Evolutionary conservation across 2,113 vertebrate species (phyloP), one percentile per base, ranked within the genome.

Genomic region (Acanthochromis polyacanthus): DNA sequence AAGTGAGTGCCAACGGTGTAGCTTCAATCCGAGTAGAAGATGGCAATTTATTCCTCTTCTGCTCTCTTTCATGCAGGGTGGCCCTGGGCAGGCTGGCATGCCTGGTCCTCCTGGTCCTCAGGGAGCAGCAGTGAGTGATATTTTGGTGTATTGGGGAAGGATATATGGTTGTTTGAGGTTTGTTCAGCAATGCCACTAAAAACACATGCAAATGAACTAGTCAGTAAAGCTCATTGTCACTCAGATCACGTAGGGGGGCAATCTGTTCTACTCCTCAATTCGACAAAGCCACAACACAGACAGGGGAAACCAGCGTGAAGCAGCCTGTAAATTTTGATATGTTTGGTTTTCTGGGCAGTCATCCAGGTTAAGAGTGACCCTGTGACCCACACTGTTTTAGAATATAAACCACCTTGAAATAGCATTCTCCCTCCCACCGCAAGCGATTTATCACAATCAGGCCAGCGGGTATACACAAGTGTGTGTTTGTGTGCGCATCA

Each of bases 51-150:
- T 56, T 76, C n/a, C 52, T 73, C 16, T 45, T 69, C 11, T 11
- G 11, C 46, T 77, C 50, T 61, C 25, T 66, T 86, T 69, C 78
- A 14, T 4, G 0, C 86, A 99, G 98, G 98, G 98, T 1, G 85
- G 76, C 0, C 78, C 89, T 0, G 98, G 98, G 28, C 96, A 96
- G 78, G 86, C 90, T 0, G 98, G 98, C 5, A 95, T 76, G 55
- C 96, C 96, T 0, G 98, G 98, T 51, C 90, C 82, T 2, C 94
- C 95, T 0, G 98, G 98, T 62, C 94, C 96, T 77, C 96, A 97
- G 82, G 98, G 98, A 80, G 60, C 95, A 69, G 95, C 97, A 1
- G 98, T 99, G 91, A 98, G 97, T 96, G 82, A 85, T 85, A n/a
- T 28, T 40, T 28, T 11, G 58, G 1, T 65, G 50, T 62, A 56